Conservation (phyloP, 2,797 vertebrate genomes). For the Cossypha caffra region DNA sequence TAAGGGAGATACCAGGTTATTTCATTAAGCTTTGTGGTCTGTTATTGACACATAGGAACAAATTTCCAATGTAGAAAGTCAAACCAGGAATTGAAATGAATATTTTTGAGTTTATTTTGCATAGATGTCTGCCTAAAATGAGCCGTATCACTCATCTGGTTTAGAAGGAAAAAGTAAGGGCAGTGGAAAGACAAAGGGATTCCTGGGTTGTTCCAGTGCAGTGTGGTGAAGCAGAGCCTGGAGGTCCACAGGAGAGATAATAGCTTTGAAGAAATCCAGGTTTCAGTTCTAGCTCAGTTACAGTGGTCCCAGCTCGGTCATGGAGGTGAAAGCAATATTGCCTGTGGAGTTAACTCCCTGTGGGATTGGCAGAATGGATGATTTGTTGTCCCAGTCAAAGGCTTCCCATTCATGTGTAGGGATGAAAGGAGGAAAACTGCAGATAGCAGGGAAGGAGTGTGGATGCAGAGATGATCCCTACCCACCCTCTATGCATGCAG, state of each 20-base stretch:
- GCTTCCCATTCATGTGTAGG: background rate
- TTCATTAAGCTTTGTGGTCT: conserved; percentile 1
- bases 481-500: conserved; percentile 50
- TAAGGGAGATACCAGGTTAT: background rate
- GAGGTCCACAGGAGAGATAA: background rate
- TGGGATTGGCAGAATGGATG: background rate
- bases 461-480: background rate
- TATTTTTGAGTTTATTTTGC: background rate
- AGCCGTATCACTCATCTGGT: background rate
- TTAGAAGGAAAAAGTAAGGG: background rate
- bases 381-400: background rate
- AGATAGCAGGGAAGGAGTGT: background rate
- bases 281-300: background rate
- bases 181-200: background rate
- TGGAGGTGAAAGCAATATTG: background rate
- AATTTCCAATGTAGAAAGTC: background rate
- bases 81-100: background rate
- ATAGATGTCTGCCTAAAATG: background rate
- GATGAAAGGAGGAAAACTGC: background rate
- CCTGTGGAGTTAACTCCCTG: background rate
- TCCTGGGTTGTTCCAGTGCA: background rate
- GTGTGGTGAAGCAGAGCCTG: background rate
- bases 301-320: background rate
- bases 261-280: background rate
- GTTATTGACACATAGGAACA: conserved; percentile 5